Conservation (phyloP, 2,797 vertebrate species). For the Sternotherus odoratus region DNA sequence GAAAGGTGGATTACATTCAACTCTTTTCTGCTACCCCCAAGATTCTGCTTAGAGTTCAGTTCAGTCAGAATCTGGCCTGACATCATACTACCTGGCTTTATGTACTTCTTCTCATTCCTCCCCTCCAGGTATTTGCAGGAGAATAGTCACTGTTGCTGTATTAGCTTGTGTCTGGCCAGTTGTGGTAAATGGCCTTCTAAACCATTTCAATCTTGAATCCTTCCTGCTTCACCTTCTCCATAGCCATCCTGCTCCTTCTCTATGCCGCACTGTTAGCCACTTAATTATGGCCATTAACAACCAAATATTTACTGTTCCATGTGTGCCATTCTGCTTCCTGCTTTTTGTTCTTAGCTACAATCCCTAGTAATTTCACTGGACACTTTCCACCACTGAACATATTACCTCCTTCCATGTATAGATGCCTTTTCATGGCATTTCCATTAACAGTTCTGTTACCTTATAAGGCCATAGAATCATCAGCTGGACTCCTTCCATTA, state of each 20-base stretch:
- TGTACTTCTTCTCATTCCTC: not conserved
- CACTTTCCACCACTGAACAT: not conserved
- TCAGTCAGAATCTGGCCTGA: not conserved
- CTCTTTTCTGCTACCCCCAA: not conserved
- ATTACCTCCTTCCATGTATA: not conserved
- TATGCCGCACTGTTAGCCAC: not conserved
- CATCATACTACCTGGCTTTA: not conserved
- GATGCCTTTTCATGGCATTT: not conserved
- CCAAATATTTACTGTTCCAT: not conserved
- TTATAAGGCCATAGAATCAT: not conserved
- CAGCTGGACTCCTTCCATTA: not conserved
- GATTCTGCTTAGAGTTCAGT: not conserved
- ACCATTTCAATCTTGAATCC: not conserved
- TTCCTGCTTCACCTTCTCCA: not conserved
- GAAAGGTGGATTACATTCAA: not conserved
- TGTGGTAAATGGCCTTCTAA: not conserved
- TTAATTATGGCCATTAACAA: not conserved
- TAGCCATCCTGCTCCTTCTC: not conserved
- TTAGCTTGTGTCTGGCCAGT: rapidly evolving
- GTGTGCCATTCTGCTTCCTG: not conserved
- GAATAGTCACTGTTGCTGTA: not conserved
- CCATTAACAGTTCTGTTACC: not conserved
- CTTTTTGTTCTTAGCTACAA: not conserved
- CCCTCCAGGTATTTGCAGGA: not conserved
- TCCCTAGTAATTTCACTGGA: not conserved